Percentiles rank a stretch among this genome's conserved stretches.
These are phyloP conservation scores for Sorex araneus DNA, from an alignment of 2,113 vertebrate genomes.

Conservation along the genomic window DNA sequence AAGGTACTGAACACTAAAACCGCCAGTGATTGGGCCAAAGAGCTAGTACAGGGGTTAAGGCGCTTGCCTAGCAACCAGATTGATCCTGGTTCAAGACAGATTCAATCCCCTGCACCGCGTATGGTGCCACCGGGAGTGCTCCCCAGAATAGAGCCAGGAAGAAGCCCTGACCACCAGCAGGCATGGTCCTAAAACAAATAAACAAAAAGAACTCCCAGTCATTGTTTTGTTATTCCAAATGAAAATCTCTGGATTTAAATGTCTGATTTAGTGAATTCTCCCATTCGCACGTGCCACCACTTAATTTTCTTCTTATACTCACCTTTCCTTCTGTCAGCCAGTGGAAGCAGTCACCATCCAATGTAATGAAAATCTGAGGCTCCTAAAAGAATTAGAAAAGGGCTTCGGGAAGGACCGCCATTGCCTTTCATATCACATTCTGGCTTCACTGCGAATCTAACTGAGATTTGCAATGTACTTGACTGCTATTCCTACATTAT, in stretches of 20 bases:
- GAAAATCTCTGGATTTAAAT: background rate
- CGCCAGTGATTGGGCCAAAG: background rate
- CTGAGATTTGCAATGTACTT: slow-evolving; percentile 38
- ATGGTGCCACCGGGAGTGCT: too few species aligned
- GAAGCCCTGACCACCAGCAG: too few species aligned
- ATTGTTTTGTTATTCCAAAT: slow-evolving; percentile 29
- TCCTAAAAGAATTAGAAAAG: background rate
- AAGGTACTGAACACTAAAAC: background rate
- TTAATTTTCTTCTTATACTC: background rate
- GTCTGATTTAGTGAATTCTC: background rate
- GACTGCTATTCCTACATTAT: background rate
- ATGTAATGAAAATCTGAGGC: background rate
- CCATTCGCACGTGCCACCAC: background rate
- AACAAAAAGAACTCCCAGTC: too few species aligned
- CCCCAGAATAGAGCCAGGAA: too few species aligned
- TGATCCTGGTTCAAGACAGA: too few species aligned
- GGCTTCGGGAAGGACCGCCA: slow-evolving; percentile 19
- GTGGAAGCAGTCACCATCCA: background rate
- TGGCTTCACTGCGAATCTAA: slow-evolving; percentile 47
- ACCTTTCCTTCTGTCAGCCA: background rate
- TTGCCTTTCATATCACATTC: background rate
- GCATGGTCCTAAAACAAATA: too few species aligned
- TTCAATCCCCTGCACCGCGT: too few species aligned
- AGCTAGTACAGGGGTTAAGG: too few species aligned
- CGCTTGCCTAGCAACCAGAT: too few species aligned